Evolutionary conservation across 2,888 invertebrate species (phyloP), one percentile per base, ranked within the genome.

Genomic region (Calliphora vomitoria): DNA sequence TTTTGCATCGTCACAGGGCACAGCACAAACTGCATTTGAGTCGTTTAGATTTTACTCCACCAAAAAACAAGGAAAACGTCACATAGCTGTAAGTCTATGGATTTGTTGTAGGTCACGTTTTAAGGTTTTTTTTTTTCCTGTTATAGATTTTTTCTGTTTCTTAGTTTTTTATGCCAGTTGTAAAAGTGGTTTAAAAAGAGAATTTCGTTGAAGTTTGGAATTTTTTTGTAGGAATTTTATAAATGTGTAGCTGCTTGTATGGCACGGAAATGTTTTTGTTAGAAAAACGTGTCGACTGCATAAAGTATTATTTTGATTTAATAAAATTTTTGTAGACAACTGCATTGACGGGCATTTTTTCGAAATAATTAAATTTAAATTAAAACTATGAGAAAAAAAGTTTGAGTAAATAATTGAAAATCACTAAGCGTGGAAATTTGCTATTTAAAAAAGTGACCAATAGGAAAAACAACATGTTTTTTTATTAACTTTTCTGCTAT

Each of bases 101-200:
- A 90, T 90, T 90, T 89, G 82, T 79, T 38, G 72, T 85, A 86
- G 85, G 90, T 89, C 90, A 90, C 90, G 90, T 90, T 87, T 81
- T 62, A 62, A 35, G 13, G 25, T 25, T 44, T 55, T 84, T 62
- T 84, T 62, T 60, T 25, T 74, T 64, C n/a, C 55, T 75, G 60
- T 60, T 25, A 62, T 8, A 18, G 25, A 44, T 6, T 31, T 68
- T 35, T 69, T 71, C 53, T n/a, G n/a, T 71, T 69, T 53, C 69
- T n/a, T 41, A 35, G 4, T 66, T 35, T 71, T 35, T 38, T 10
- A n/a, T 53, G 47, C 8, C 11, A 50, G 35, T 71, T 71, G 35
- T 53, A n/a, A 50, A 71, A 71, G 31, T 71, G 15, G 69, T 71
- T 53, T 31, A 35, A 50, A 31, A 35, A 18, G 50, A 11, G 18